A percentile compares a stretch with the other conserved stretches of the same genome.
Conservation (phyloP, 2,113 vertebrate species). For the Hydrochoerus hydrochaeris region DNA sequence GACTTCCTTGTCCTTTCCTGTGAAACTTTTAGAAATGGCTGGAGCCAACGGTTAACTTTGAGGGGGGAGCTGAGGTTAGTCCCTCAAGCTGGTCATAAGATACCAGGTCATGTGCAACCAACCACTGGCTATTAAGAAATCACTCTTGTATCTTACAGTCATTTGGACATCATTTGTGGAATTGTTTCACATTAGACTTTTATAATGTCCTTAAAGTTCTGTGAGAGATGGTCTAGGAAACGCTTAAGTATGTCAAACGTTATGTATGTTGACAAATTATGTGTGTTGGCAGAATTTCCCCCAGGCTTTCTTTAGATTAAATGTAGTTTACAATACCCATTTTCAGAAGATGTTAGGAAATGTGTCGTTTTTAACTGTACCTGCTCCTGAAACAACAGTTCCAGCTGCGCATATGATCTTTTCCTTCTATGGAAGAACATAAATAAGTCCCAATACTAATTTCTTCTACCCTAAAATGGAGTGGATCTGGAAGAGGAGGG, state of each 20-base stretch:
- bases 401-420: constrained; percentile 13
- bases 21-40: constrained; percentile 63
- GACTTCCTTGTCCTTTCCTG: neutral
- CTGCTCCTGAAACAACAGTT: neutral
- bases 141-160: neutral
- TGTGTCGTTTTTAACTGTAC: neutral
- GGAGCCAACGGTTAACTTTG: constrained; percentile 50
- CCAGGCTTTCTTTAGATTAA: constrained; percentile 32
- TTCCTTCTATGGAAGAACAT: constrained; percentile 19
- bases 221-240: constrained; percentile 16
- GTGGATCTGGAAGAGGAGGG: neutral
- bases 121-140: constrained; percentile 51
- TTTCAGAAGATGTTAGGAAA: constrained; percentile 34
- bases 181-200: constrained; percentile 32
- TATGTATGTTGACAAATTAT: constrained; percentile 42
- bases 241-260: neutral
- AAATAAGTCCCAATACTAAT: neutral
- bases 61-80: neutral
- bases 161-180: constrained; percentile 36
- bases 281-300: constrained; percentile 4
- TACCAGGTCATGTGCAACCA: constrained; percentile 30
- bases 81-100: constrained; percentile 70
- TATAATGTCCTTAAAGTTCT: neutral
- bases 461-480: neutral
- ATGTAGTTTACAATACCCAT: neutral